These are phyloP conservation scores for Phoenicopterus ruber DNA, from an alignment of 2,113 vertebrate genomes.

Conservation along the genomic window DNA sequence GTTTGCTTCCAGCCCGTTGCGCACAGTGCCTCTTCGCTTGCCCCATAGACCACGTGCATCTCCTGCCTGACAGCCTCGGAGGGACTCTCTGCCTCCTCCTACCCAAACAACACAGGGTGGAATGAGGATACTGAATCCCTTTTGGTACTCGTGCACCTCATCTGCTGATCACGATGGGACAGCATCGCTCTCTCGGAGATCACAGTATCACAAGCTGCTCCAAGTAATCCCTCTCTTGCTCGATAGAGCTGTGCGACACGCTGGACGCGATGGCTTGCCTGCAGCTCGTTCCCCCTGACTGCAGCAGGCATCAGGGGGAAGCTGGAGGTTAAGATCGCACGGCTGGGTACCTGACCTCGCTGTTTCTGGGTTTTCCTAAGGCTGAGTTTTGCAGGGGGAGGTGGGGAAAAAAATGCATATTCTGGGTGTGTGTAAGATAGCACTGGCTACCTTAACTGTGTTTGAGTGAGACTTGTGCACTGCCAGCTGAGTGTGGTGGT, in stretches of 20 bases:
- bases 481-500: not conserved
- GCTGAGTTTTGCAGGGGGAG: not conserved
- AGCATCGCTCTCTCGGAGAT: not conserved
- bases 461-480: not conserved
- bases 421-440: not conserved
- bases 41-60: not conserved
- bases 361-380: not conserved
- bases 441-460: not conserved
- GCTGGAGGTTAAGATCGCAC: not conserved
- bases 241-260: accelerated
- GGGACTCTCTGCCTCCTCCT: not conserved
- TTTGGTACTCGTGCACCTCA: not conserved
- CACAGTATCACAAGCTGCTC: not conserved
- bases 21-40: not conserved
- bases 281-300: not conserved
- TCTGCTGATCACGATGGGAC: not conserved
- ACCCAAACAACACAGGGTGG: not conserved
- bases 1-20: not conserved
- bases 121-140: not conserved
- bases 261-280: not conserved
- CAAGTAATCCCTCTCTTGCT: not conserved
- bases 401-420: accelerated
- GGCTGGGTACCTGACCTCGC: not conserved
- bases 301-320: accelerated
- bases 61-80: not conserved